Base-by-base conservation (phyloP, 2,888 invertebrate species). In the Drosophila birchii region DNA sequence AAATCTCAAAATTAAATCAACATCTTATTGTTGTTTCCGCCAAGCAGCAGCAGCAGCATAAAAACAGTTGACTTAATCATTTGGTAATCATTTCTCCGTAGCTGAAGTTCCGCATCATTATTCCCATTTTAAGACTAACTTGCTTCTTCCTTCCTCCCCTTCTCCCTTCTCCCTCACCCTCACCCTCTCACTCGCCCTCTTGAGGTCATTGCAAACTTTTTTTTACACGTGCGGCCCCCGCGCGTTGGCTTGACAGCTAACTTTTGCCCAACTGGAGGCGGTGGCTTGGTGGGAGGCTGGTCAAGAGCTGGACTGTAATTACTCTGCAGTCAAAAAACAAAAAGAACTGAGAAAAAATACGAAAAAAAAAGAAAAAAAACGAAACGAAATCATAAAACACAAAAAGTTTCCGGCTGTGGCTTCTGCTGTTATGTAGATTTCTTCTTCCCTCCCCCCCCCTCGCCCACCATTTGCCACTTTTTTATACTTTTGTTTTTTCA, bases 401-500 rank as follows among this genome's bases (percentile, higher is more conserved):
- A 73, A 76, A 83, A 83, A 83, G 64, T 83, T 78, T 78, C 74
- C 86, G 75, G n/a, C 20, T 51, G 49, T 14, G 32, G 41, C 76
- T 44, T 53, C 78, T 23, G 66, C 44, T 86, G 87, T 79, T 78
- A 76, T 84, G 81, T 62, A 83, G 86, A 83, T 83, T 85, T 43
- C 44, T 78, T 49, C 43, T 2, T 43, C 29, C 8, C 29, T 49
- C 23, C 9, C 16, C n/a, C n/a, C n/a, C n/a, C n/a, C n/a, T n/a
- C n/a, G n/a, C n/a, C n/a, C n/a, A n/a, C n/a, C 53, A 36, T 47
- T 53, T 54, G 23, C 18, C 55, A 16, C 29, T 67, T 76, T 67
- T 64, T 76, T 81, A 11, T 29, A 47, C 29, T 45, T 45, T 47
- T 47, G 43, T 43, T 43, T 43, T 44, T 44, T 6, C 12, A 14